Evolutionary conservation across 2,888 invertebrate genomes (phyloP), one percentile per base, ranked within the genome.

Genomic region (Parnassius glacialis): DNA sequence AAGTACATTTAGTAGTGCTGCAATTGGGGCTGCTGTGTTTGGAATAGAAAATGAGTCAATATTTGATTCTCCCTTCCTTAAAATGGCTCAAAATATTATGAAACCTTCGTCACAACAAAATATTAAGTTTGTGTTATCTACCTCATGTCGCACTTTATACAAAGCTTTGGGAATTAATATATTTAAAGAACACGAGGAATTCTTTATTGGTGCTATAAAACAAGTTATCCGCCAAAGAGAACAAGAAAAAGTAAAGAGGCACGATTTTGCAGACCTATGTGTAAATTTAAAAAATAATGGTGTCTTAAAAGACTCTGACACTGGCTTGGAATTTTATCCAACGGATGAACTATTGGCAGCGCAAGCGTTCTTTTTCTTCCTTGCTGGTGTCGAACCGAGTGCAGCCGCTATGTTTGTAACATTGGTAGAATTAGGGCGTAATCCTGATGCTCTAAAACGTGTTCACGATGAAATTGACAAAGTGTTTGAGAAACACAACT

Each of bases 311-410:
- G 84, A 86, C 61, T 52, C 57, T 3, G 74, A 75, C 0, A 78
- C 78, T 0, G 80, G 79, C 0, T 74, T 70, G 2, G 74, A 77
- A 43, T 47, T 86, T 44, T 74, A 80, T 47, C 80, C 87, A 0
- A 81, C 85, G 0, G 83, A 82, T 62, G 83, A 80, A 53, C 47
- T 81, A 2, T 52, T 85, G 41, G 78, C 80, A 10, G 81, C 84
- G 9, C 84, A 87, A 65, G 80, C 78, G 0, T 82, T 86, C 55
- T 79, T 87, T 64, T 86, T 84, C 69, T 84, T 82, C 55, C 68
- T 73, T 44, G 88, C 85, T 45, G 88, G 88, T 0, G 82, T 83
- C 3, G 87, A 87, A 45, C 83, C 86, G 0, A 74, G 82, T 2
- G 82, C 86, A 0, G 75, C 76, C 9, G 71, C 76, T 1, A 73